Percentiles rank a stretch among this genome's conserved stretches.
Evolutionary conservation across 2,888 invertebrate species (phyloP).

Genomic region (Noctua fimbriata): DNA sequence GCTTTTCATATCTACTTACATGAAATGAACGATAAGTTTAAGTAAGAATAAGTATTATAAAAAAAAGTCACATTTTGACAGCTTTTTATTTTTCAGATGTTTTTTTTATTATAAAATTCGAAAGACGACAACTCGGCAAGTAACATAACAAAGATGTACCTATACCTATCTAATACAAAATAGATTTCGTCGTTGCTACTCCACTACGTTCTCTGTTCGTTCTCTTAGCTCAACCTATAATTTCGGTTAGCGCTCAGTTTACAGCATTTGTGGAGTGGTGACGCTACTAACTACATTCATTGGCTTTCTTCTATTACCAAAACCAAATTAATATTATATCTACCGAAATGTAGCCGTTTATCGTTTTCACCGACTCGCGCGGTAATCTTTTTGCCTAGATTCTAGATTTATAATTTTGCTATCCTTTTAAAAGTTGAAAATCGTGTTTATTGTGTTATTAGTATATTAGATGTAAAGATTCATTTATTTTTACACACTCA

Average conservation of each 20-base stretch:
- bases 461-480: conserved; percentile 70
- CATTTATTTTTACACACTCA: conserved; percentile 73
- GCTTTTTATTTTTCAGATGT: not conserved
- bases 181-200: conserved; percentile 63
- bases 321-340: conserved; percentile 73
- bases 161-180: not conserved
- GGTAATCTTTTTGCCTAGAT: conserved; percentile 76
- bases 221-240: conserved; percentile 82
- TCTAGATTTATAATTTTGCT: conserved; percentile 63
- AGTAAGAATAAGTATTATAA: not conserved
- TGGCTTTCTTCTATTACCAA: conserved; percentile 77
- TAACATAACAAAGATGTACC: not conserved
- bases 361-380: conserved; percentile 84
- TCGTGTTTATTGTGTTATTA: conserved; percentile 67
- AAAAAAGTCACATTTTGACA: not conserved
- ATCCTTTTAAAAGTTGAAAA: conserved; percentile 69
- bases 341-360: conserved; percentile 88
- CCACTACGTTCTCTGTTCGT: conserved; percentile 75
- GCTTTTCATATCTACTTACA: not conserved
- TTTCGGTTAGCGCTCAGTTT: conserved; percentile 85
- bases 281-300: conserved; percentile 82
- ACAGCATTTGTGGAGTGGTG: conserved; percentile 83
- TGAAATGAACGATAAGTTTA: not conserved
- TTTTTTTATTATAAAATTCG: not conserved
- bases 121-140: not conserved